A percentile compares a stretch with the other conserved stretches of the same genome.
These are phyloP conservation scores for Stomorhina lunata DNA, from an alignment of 2,888 invertebrate genomes.

Conservation along the genomic window DNA sequence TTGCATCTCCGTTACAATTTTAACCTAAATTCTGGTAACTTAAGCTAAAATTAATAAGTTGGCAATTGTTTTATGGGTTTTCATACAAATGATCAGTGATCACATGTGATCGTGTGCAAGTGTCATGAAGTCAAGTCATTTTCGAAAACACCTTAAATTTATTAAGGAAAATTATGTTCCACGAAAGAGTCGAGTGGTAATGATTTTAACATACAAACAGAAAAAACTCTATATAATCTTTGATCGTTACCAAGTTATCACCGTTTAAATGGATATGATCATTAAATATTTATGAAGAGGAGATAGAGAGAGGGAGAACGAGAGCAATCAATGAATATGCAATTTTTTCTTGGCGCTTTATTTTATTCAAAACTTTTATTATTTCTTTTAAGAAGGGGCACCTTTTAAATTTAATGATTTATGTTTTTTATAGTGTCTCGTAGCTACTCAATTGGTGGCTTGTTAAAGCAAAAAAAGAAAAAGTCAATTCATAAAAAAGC, in stretches of 20 bases:
- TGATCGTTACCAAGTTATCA: slow-evolving; percentile 58
- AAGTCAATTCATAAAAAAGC: slow-evolving; percentile 18
- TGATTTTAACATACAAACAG: background rate
- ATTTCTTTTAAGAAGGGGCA: background rate
- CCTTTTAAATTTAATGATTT: slow-evolving; percentile 52
- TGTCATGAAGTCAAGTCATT: background rate
- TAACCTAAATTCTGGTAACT: background rate
- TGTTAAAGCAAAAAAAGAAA: slow-evolving; percentile 8
- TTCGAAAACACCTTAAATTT: slow-evolving; percentile 40
- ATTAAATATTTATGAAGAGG: slow-evolving; percentile 22
- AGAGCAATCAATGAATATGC: background rate
- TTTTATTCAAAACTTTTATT: background rate
- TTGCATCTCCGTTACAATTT: background rate
- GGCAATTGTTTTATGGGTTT: slow-evolving; percentile 30
- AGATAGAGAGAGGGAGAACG: background rate
- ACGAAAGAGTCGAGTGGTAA: slow-evolving; percentile 30
- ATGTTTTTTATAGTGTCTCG: slow-evolving; percentile 26
- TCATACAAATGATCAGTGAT: too few relatives aligned
- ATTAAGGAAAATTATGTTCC: slow-evolving; percentile 31
- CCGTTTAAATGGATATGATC: slow-evolving; percentile 50
- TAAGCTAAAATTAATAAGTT: slow-evolving; percentile 39
- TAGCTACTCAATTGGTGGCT: slow-evolving; percentile 28
- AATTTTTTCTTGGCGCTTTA: slow-evolving; percentile 20
- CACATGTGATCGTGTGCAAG: too few relatives aligned
- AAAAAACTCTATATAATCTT: slow-evolving; percentile 50